Evolutionary conservation across 2,113 vertebrate genomes (phyloP), one percentile per base, ranked within the genome.

Genomic region (Tetrao urogallus): DNA sequence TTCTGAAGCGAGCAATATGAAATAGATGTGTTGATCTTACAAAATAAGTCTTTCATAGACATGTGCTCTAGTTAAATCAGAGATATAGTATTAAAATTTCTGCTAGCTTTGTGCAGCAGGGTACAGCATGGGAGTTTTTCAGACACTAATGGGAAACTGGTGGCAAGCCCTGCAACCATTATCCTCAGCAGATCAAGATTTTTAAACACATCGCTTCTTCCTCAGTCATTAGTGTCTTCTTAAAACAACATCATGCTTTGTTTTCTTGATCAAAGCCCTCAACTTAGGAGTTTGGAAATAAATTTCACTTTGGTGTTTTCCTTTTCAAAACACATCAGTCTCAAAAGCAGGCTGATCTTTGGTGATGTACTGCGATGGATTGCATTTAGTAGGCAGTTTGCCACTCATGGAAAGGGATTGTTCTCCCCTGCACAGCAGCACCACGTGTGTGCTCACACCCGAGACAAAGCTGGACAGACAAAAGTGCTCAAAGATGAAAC

Each of bases 261-360:
- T 96, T 95, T 95, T 72, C 92, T 87, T 94, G 95, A 95, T 96
- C 95, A 96, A 95, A 96, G 94, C 63, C 80, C 43, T 77, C 84
- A 84, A 90, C 77, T 85, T 73, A 8, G n/a, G 66, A 87, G 90
- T 74, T 88, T 32, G 91, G 89, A 95, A 95, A 93, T 77, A 90
- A 88, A 95, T 92, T 94, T 94, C 73, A 88, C 92, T 95, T 96
- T 89, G 86, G 81, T 92, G 93, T 76, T 94, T 61, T 89, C 70
- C 74, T 90, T 95, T 95, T 96, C 95, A 92, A 95, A 95, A 92
- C 86, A 93, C 9, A 0, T 95, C 95, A 93, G 74, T 72, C 86
- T 89, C 78, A 40, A 19, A 77, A 89, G 83, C 88, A 89, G 74
- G 91, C 80, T 97, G 94, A 97, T 93, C 76, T 91, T 64, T 6